Evolutionary conservation across 2,888 invertebrate genomes (phyloP), one percentile per base, ranked within the genome.

Genomic region (Cerastis rubricosa): DNA sequence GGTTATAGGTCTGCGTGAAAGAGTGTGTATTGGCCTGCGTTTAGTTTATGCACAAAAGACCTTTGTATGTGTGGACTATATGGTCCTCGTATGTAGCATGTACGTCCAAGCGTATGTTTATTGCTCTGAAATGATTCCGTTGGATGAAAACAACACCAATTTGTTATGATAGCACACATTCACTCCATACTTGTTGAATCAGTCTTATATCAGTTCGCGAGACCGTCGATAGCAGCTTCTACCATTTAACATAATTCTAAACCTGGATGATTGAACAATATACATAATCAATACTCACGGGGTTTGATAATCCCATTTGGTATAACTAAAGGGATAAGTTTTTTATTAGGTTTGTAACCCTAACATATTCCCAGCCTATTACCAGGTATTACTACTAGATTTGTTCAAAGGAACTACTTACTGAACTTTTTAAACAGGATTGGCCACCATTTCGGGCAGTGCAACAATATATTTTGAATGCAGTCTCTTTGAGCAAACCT

Each of bases 211-310:
- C 49, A 71, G 54, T 82, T 63, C 4, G 40, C 40, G n/a, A 70
- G 25, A 64, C 64, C 74, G 51, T 68, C 51, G 72, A 25, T 43
- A 29, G 49, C 57, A 69, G 17, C 29, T 49, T 70, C 22, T 54
- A 69, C 14, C 35, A 29, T 74, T 65, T 70, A 7, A 61, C 5
- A 61, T 65, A 63, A 40, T 69, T 69, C 57, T 29, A 74, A 81
- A 85, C 71, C 69, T 85, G 83, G 68, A 78, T 85, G 77, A 78
- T 85, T 85, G 85, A 84, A 84, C 78, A 85, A 84, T 78, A 85
- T 82, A 84, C 67, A 74, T 85, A 84, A 84, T 85, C 71, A 75
- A 84, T 84, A 84, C 84, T 84, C 84, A 84, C 84, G 85, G 72
- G 66, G 71, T 78, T 74, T 61, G 65, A 77, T 79, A 74, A 76